Conservation (phyloP, 2,888 invertebrate genomes). For the Meandrusa payeni region DNA sequence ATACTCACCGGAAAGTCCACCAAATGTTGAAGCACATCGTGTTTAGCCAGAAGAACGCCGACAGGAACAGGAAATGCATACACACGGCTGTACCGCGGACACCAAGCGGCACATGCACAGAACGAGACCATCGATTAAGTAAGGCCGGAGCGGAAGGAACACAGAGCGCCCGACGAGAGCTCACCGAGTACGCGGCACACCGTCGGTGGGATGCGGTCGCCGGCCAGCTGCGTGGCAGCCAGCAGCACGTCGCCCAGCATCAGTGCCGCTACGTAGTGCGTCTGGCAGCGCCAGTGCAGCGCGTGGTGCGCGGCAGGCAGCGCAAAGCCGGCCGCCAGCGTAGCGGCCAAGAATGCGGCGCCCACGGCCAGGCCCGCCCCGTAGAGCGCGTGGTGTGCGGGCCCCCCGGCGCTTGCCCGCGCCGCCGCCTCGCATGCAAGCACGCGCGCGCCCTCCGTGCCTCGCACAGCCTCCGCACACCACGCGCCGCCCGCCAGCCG, state of each 20-base stretch:
- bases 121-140: slow-evolving; percentile 21
- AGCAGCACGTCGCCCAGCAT: slow-evolving; percentile 90
- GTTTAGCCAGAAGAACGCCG: slow-evolving; percentile 96
- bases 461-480: slow-evolving; percentile 78
- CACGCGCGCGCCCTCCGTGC: slow-evolving; percentile 48
- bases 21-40: slow-evolving; percentile 97
- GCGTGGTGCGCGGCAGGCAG: slow-evolving; percentile 92
- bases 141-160: background rate
- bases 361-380: slow-evolving; percentile 90
- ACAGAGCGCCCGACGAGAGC: slow-evolving; percentile 35
- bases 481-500: slow-evolving; percentile 64
- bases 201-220: slow-evolving; percentile 79
- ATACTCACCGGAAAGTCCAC: slow-evolving; percentile 93
- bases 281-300: slow-evolving; percentile 94
- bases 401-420: slow-evolving; percentile 23
- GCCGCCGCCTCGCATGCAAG: slow-evolving; percentile 73
- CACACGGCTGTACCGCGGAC: slow-evolving; percentile 83
- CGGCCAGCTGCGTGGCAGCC: slow-evolving; percentile 87
- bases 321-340: slow-evolving; percentile 88
- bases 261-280: slow-evolving; percentile 91
- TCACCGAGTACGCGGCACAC: slow-evolving; percentile 86
- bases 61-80: slow-evolving; percentile 93
- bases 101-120: slow-evolving; percentile 42
- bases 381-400: slow-evolving; percentile 84
- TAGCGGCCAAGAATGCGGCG: slow-evolving; percentile 90